Evolutionary conservation across 2,888 invertebrate genomes (phyloP).

Genomic region (Stenchaetothrips biformis): DNA sequence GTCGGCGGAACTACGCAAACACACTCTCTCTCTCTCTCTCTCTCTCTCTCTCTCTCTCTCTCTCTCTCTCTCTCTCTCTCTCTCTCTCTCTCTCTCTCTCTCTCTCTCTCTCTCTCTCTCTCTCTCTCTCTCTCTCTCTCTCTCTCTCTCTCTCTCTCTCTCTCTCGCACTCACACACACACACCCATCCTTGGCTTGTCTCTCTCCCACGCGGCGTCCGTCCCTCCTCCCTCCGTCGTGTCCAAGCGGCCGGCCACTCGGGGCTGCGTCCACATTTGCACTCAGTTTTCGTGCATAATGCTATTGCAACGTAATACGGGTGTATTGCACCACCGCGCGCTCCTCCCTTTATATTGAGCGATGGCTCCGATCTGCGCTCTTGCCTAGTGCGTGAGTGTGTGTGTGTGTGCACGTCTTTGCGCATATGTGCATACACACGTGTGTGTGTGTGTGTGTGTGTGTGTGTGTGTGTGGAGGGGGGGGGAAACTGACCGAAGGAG

Average conservation of each 20-base stretch:
- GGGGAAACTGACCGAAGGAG: neutral
- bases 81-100: neutral
- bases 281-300: constrained; percentile 20
- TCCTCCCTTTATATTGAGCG: too few species aligned
- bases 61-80: neutral
- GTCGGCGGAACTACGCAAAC: too few species aligned
- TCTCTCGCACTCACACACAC: too few species aligned
- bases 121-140: too few species aligned
- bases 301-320: constrained; percentile 2
- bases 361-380: too few species aligned
- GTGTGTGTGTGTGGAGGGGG: neutral
- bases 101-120: too few species aligned
- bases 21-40: neutral
- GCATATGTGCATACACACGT: neutral
- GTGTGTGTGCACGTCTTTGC: too few species aligned
- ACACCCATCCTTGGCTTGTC: too few species aligned
- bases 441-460: neutral
- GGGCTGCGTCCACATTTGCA: neutral
- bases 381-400: too few species aligned
- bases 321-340: too few species aligned
- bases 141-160: too few species aligned
- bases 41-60: neutral
- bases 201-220: neutral
- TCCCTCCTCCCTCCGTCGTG: neutral
- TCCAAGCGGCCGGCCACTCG: neutral